phyloP scores from a whole-genome alignment of 2,888 invertebrate genomes.

The Lithosia quadra region DNA sequence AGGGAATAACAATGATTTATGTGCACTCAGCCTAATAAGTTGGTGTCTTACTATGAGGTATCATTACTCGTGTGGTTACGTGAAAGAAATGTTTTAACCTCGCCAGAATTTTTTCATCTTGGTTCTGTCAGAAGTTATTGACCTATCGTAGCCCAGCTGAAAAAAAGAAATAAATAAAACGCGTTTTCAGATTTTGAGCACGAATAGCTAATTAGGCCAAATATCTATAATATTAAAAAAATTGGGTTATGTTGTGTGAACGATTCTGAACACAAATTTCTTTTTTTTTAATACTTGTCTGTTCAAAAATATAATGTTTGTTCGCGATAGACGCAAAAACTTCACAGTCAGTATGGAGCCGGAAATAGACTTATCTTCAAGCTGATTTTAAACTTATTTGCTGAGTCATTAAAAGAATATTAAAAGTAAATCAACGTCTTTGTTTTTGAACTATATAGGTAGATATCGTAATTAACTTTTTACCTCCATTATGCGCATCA shows the following conservation, averaged over 20 bases:
- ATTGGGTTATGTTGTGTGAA: too few relatives aligned
- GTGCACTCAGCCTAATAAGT: conserved; percentile 1
- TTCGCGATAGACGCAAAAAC: too few relatives aligned
- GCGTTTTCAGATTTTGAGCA: too few relatives aligned
- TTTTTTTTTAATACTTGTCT: too few relatives aligned
- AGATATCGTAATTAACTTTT: neutral
- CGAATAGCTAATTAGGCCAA: too few relatives aligned
- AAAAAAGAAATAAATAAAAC: neutral
- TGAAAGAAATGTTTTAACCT: neutral
- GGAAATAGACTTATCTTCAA: neutral
- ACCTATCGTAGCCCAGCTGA: neutral
- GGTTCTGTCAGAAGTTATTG: neutral
- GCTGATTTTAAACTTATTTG: neutral
- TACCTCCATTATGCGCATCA: neutral
- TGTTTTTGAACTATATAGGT: neutral
- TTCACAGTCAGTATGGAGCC: too few relatives aligned
- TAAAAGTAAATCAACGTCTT: neutral
- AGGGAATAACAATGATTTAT: conserved; percentile 2
- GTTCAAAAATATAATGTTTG: too few relatives aligned
- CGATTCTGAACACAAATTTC: too few relatives aligned
- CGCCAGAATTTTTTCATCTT: neutral
- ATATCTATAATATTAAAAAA: too few relatives aligned
- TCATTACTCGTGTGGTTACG: neutral
- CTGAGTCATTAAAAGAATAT: conserved; percentile 1
- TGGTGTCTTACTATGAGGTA: neutral